A percentile compares a stretch with the other conserved stretches of the same genome.
These are phyloP conservation scores for Cyphomyrmex costatus DNA, from an alignment of 1,140 invertebrate species.

Conservation along the genomic window DNA sequence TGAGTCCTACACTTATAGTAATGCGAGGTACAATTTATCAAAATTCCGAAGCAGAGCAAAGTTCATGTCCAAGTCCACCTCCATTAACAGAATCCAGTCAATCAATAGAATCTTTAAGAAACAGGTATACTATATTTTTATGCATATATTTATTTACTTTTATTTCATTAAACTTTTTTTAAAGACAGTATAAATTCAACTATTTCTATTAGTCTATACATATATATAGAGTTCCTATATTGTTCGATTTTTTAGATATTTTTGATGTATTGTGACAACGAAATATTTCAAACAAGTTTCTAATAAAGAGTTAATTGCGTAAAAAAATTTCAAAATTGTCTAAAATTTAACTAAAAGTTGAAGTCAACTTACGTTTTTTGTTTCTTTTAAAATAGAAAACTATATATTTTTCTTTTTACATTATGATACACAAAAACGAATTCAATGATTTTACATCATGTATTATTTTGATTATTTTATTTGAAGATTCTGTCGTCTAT, in stretches of 20 bases:
- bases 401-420: too few species aligned
- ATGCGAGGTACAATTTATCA: slow-evolving; percentile 83
- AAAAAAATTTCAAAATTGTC: too few species aligned
- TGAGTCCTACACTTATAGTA: slow-evolving; percentile 83
- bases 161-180: neutral
- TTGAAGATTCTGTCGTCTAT: neutral
- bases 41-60: slow-evolving; percentile 82
- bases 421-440: too few species aligned
- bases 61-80: slow-evolving; percentile 78
- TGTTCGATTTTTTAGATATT: too few species aligned
- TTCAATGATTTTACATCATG: too few species aligned
- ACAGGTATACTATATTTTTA: slow-evolving; percentile 80
- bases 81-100: slow-evolving; percentile 73
- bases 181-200: neutral
- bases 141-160: neutral
- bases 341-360: too few species aligned
- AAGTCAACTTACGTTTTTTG: too few species aligned
- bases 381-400: too few species aligned
- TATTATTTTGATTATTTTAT: too few species aligned
- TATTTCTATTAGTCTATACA: neutral
- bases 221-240: neutral
- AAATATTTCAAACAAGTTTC: too few species aligned
- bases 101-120: slow-evolving; percentile 82
- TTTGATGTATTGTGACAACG: too few species aligned
- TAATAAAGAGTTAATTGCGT: too few species aligned